Conservation (phyloP, 2,797 vertebrate species). For the Florisuga fusca region DNA sequence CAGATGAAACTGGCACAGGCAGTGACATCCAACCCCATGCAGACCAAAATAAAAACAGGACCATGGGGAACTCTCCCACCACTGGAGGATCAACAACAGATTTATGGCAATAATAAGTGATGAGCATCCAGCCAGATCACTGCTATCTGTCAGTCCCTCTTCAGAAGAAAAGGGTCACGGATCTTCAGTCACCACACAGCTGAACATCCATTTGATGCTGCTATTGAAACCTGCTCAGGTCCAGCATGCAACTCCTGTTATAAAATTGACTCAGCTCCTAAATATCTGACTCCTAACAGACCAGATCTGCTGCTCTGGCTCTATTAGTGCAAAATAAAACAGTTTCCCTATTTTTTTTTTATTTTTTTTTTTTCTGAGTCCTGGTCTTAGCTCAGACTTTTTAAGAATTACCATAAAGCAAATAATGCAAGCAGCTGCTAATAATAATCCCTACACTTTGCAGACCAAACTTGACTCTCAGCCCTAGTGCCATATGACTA, state of each 20-base stretch:
- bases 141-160: accelerated
- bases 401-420: not conserved
- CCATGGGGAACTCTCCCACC: not conserved
- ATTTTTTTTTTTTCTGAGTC: not conserved
- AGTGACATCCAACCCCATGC: not conserved
- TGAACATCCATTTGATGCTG: not conserved
- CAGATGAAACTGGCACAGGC: not conserved
- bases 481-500: not conserved
- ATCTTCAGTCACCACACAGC: not conserved
- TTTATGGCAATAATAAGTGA: not conserved
- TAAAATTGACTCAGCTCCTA: not conserved
- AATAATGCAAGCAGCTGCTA: not conserved
- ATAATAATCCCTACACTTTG: not conserved
- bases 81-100: not conserved
- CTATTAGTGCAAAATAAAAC: accelerated
- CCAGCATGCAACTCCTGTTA: accelerated
- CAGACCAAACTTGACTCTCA: not conserved
- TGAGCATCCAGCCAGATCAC: not conserved
- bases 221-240: not conserved
- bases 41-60: accelerated
- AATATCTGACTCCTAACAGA: no score
- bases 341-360: no score
- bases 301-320: not conserved
- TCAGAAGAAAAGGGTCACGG: accelerated
- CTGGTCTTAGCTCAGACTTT: not conserved